Conservation (phyloP, 2,888 invertebrate genomes). For the Caenorhabditis drosophilae region DNA sequence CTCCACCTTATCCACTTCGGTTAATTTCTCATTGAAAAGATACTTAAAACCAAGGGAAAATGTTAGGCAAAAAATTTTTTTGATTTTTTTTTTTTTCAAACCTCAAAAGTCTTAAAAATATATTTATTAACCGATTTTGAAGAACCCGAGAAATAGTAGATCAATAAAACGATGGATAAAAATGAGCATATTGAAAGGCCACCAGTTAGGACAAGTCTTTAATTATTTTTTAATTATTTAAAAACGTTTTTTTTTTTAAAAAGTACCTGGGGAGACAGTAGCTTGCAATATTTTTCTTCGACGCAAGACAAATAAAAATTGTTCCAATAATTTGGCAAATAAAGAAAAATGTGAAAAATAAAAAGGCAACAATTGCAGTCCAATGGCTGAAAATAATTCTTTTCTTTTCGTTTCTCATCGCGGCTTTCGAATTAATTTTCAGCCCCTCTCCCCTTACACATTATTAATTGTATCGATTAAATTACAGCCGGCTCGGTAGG, state of each 20-base stretch:
- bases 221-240: background rate
- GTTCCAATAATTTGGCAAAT: conserved; percentile 44
- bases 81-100: conserved; percentile 8
- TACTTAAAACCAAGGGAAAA: conserved; percentile 33
- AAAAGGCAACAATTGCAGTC: conserved; percentile 26
- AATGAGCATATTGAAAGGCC: conserved; percentile 46
- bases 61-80: background rate
- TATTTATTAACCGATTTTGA: conserved; percentile 44
- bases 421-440: background rate
- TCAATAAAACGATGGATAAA: conserved; percentile 41
- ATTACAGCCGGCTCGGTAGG: conserved; percentile 36
- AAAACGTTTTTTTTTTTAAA: background rate
- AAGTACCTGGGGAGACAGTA: conserved; percentile 48
- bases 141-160: conserved; percentile 50
- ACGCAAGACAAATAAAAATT: conserved; percentile 45
- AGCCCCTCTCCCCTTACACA: conserved; percentile 25
- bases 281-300: conserved; percentile 38
- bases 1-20: conserved; percentile 35
- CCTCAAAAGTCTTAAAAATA: conserved; percentile 38
- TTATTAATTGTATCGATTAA: conserved; percentile 33
- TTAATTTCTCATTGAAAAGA: conserved; percentile 33
- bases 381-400: conserved; percentile 39
- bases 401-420: background rate
- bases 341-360: conserved; percentile 45
- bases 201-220: conserved; percentile 40